Percentiles rank a stretch among this genome's conserved stretches.
These are phyloP conservation scores for Centropristis striata DNA, from an alignment of 2,113 vertebrate genomes.

Conservation along the genomic window DNA sequence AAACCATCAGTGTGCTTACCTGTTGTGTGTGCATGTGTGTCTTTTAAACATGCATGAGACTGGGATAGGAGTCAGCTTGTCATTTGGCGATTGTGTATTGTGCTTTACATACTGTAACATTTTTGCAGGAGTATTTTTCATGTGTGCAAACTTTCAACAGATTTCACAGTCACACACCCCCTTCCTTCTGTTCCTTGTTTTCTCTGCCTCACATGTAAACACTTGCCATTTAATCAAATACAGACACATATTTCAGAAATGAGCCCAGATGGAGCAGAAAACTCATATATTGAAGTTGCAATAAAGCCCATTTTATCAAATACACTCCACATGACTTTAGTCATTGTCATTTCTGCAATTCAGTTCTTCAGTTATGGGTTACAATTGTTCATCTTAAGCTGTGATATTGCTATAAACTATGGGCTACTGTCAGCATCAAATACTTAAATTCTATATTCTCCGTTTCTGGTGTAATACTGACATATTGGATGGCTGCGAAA, in stretches of 20 bases:
- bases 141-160: neutral
- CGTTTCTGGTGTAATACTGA: neutral
- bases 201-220: neutral
- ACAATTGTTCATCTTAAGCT: too few species aligned
- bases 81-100: neutral
- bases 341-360: too few species aligned
- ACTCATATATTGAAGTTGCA: neutral
- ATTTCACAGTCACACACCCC: slow-evolving; percentile 9
- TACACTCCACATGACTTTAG: slow-evolving; percentile 2
- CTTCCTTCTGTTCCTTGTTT: neutral
- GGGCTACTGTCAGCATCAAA: neutral
- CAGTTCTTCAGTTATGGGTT: too few species aligned
- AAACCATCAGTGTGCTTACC: neutral
- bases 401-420: neutral
- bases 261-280: slow-evolving; percentile 1
- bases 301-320: slow-evolving; percentile 9
- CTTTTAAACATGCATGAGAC: neutral
- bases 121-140: neutral
- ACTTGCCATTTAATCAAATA: neutral
- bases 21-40: neutral
- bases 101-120: neutral
- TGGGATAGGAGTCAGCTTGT: neutral
- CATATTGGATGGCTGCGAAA: neutral
- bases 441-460: neutral
- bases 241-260: slow-evolving; percentile 2